Conservation (phyloP, 30 jellyfish, hydroid and myxozoan species). For the Catostylus mosaicus region DNA sequence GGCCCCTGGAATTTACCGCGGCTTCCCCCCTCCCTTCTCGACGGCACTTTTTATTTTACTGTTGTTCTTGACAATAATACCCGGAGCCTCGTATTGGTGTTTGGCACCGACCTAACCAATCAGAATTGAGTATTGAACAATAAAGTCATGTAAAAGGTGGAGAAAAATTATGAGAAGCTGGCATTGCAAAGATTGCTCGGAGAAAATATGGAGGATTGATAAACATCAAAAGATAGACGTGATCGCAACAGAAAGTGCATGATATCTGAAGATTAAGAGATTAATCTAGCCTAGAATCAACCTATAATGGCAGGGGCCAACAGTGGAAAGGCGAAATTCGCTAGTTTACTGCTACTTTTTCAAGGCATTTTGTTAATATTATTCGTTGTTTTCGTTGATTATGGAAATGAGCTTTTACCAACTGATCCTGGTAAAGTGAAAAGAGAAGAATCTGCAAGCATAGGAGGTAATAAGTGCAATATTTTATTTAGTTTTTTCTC, state of each 20-base stretch:
- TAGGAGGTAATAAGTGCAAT: slow-evolving; percentile 3
- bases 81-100: neutral
- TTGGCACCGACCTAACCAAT: slow-evolving; percentile 41
- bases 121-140: slow-evolving; percentile 33
- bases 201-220: too few species aligned
- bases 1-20: too few species aligned
- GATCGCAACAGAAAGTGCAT: neutral
- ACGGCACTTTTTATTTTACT: too few species aligned
- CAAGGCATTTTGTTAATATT: slow-evolving; percentile 84
- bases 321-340: slow-evolving; percentile 82
- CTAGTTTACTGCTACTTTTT: slow-evolving; percentile 75
- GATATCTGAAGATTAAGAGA: neutral
- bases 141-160: neutral
- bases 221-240: neutral
- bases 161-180: slow-evolving; percentile 15
- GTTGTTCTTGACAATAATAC: too few species aligned
- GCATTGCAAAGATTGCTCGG: too few species aligned
- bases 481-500: neutral
- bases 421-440: slow-evolving; percentile 24
- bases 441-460: neutral
- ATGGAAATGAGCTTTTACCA: slow-evolving; percentile 80
- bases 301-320: slow-evolving; percentile 56
- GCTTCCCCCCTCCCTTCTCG: too few species aligned
- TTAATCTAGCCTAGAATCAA: neutral
- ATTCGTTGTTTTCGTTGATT: slow-evolving; percentile 90